These are phyloP conservation scores for Falco rusticolus DNA, from an alignment of 2,797 vertebrate genomes.

Conservation along the genomic window DNA sequence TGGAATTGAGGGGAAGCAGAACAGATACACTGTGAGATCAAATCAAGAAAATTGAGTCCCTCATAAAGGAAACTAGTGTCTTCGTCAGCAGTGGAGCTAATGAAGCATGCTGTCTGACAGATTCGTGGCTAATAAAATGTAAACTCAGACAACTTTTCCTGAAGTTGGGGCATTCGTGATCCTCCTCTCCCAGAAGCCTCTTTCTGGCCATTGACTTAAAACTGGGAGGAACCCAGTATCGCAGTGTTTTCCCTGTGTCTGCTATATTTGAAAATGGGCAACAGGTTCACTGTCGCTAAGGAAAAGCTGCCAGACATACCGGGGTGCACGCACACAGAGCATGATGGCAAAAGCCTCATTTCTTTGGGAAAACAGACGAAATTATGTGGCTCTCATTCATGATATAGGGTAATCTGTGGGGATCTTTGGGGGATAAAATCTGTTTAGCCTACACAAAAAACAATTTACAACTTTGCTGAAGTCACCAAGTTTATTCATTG, in stretches of 20 bases:
- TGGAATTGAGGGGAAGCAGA: background rate
- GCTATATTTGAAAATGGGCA: background rate
- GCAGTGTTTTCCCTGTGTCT: background rate
- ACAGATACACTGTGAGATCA: background rate
- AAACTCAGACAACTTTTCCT: background rate
- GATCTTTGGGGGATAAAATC: background rate
- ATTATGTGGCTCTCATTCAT: background rate
- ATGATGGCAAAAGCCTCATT: background rate
- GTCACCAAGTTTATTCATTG: background rate
- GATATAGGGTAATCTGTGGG: background rate
- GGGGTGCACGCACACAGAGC: background rate
- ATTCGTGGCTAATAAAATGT: background rate
- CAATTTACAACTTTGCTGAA: background rate
- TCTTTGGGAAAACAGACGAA: background rate
- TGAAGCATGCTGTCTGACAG: background rate
- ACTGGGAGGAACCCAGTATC: background rate
- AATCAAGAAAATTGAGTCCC: background rate
- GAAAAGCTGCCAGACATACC: background rate
- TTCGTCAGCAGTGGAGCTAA: background rate
- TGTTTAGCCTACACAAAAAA: background rate
- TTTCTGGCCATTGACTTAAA: background rate
- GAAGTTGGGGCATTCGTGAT: background rate
- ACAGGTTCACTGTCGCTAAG: background rate
- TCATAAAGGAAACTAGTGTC: background rate
- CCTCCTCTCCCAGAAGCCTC: background rate